Conservation (phyloP, 2,113 vertebrate genomes). For the Phylloscopus trochilus region DNA sequence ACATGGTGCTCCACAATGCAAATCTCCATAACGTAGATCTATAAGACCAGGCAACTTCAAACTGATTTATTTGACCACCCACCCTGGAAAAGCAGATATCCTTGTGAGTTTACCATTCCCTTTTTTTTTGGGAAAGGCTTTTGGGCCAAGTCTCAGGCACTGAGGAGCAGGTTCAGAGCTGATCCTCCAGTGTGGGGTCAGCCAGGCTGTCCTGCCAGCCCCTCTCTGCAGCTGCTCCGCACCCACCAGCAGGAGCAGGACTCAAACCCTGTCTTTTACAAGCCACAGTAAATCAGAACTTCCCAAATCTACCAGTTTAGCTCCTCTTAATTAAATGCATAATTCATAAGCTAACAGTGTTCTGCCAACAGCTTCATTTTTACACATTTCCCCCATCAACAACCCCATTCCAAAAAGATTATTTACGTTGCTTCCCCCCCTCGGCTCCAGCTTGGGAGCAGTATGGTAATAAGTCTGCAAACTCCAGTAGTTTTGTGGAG, state of each 20-base stretch:
- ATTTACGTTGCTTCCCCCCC: slow-evolving; percentile 17
- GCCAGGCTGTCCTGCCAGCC: background rate
- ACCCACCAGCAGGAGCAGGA: background rate
- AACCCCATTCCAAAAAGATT: slow-evolving; percentile 60
- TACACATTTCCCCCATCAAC: slow-evolving; percentile 50
- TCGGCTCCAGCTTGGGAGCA: background rate
- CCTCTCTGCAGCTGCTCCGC: background rate
- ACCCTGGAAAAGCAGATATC: background rate
- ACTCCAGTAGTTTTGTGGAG: slow-evolving; percentile 40
- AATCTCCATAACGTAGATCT: rapidly evolving
- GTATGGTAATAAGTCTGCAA: slow-evolving; percentile 48
- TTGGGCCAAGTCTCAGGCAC: background rate
- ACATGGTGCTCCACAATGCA: background rate
- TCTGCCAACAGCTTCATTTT: slow-evolving; percentile 68
- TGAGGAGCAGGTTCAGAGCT: background rate
- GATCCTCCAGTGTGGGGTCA: background rate
- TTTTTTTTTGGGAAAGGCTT: background rate
- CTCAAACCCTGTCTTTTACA: slow-evolving; percentile 37
- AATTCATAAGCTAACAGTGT: slow-evolving; percentile 70
- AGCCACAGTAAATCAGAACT: slow-evolving; percentile 59
- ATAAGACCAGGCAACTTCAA: background rate
- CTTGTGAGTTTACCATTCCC: background rate
- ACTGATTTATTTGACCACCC: background rate
- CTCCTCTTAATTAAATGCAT: slow-evolving; percentile 78
- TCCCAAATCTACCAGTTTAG: slow-evolving; percentile 63